Conservation (phyloP, 1,140 invertebrate genomes). For the Leguminivora glycinivorella region DNA sequence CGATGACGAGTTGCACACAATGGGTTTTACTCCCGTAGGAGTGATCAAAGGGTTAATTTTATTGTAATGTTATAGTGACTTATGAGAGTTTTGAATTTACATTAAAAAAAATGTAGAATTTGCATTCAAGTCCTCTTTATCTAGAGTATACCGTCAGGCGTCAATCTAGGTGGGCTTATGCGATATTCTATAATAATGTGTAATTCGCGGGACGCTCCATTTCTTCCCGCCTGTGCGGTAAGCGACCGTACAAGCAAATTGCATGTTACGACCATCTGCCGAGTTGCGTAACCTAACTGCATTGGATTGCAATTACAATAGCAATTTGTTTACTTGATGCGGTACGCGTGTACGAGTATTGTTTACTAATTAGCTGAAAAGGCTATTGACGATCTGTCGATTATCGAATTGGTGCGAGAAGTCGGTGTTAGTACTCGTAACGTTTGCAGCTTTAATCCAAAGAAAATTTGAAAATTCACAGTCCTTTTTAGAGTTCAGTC, state of each 20-base stretch:
- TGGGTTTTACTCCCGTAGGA: too few relatives aligned
- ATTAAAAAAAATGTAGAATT: too few relatives aligned
- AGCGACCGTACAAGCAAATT: constrained; percentile 53
- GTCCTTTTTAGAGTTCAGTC: too few relatives aligned
- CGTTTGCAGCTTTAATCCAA: too few relatives aligned
- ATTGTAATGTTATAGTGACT: too few relatives aligned
- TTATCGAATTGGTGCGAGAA: background rate
- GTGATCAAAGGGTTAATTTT: too few relatives aligned
- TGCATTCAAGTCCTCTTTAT: background rate
- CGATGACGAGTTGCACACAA: too few relatives aligned
- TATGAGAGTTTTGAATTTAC: too few relatives aligned
- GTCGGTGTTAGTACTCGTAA: too few relatives aligned
- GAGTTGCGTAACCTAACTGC: constrained; percentile 43
- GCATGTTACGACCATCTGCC: constrained; percentile 45
- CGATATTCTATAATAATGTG: constrained; percentile 31
- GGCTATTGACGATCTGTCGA: background rate
- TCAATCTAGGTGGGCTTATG: background rate
- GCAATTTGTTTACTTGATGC: constrained; percentile 31
- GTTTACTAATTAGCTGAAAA: constrained; percentile 10
- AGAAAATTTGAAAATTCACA: too few relatives aligned
- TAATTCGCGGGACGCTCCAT: constrained; percentile 47
- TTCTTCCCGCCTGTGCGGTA: constrained; percentile 45
- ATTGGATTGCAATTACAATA: constrained; percentile 28
- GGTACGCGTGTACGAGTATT: constrained; percentile 11
- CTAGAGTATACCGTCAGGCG: background rate